Base-by-base conservation (phyloP, 2,797 vertebrate genomes). In the Pipistrellus pygmaeus region DNA sequence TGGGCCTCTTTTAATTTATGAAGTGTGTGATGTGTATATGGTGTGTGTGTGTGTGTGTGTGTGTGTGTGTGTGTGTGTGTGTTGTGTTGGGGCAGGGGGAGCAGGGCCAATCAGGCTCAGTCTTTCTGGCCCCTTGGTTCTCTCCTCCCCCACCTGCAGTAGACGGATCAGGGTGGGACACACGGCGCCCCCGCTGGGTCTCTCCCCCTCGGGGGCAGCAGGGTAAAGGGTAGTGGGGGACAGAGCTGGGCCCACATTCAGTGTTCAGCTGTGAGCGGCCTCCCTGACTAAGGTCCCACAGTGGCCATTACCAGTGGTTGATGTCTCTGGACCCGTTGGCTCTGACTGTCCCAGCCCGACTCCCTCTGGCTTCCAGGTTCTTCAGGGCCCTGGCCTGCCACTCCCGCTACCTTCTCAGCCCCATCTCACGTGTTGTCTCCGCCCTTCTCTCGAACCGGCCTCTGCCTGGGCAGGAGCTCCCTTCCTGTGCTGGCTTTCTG, bases 141-240 rank as follows among this genome's bases (percentile, higher is more conserved):
- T 38, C 30, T 44, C 23, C 62, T 44, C 17, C 23, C 17, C n/a
- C 23, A 30, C 17, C 72, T 48, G n/a, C 9, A 57, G 71, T 38
- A 30, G 21, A 55, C 1, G 10, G 57, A 35, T 27, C 57, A 44
- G 38, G 46, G 46, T 44, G 32, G 80, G 20, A 66, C 46, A 0
- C 35, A 5, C 0, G 7, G 68, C 3, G 1, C 32, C 5, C 57
- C 23, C 2, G 1, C 25, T 44, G 21, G 15, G 44, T 66, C 25
- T 77, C 60, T 66, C 73, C 73, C 5, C 44, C 3, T 2, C 21
- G 32, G 35, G 44, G n/a, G 13, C 72, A 55, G 51, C 51, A 10
- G 51, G 48, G 23, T 35, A 17, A 77, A 23, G 6, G 17, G n/a
- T 30, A 30, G 1, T 12, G 9, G 51, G 46, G 23, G 60, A 35